Base-by-base conservation (phyloP, 2,113 vertebrate species). In the Patagioenas fasciata region DNA sequence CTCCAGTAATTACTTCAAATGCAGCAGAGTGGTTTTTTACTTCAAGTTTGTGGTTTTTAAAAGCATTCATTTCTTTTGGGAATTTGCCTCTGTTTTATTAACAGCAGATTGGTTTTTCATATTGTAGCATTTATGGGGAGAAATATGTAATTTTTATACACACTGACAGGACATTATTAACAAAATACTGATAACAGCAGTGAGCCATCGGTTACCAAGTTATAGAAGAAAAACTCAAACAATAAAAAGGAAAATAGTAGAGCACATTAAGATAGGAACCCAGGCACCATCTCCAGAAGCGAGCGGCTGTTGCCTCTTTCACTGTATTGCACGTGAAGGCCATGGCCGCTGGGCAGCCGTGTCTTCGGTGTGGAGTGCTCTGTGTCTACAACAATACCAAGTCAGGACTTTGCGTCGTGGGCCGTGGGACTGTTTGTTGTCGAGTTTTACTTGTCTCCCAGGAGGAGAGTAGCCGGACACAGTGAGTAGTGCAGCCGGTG, bases 61-160 rank as follows among this genome's bases (percentile, higher is more conserved):
- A 65, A 95, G 84, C 85, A 92, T 92, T 96, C 6, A 57, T 95
- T 97, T 97, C 93, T 88, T 90, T 79, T 34, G 66, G 85, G 79
- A 91, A 79, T 97, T 97, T 74, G 47, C 89, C 94, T 91, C 62
- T 91, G 36, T 80, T 96, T 97, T 95, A 96, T 95, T 96, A 91
- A 85, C 73, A 96, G 92, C 53, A 95, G 57, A 88, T 73, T 73
- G 51, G 89, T 93, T 97, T 85, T 94, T 96, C 88, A 78, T 94
- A 81, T 42, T 96, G 95, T 44, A 96, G 57, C 80, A 71, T 96
- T 95, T 93, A 85, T 34, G 65, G 56, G 36, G 78, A 94, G 69
- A 81, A 71, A 88, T 78, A 79, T 5, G 40, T 87, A 66, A 34
- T 88, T 96, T 91, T 95, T 91, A 78, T 64, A 53, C 70, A 72